Conservation (phyloP, 2,113 vertebrate genomes). For the Gambusia affinis region DNA sequence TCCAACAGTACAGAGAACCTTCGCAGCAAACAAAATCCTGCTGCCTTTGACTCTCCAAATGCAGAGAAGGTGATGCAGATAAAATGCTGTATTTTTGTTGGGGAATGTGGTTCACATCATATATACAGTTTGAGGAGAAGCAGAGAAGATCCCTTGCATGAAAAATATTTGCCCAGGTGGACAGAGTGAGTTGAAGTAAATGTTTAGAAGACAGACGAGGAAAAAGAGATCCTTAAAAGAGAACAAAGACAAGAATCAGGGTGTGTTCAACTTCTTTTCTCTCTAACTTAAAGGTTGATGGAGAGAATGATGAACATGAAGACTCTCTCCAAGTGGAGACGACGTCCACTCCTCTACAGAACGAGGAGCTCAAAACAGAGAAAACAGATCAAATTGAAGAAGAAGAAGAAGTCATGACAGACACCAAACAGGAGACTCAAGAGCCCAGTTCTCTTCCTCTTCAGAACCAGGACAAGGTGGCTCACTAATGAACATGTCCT, state of each 20-base stretch:
- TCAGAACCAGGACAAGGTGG: no score
- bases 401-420: neutral
- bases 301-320: no score
- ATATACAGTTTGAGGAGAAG: neutral
- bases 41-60: neutral
- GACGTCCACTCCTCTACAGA: neutral
- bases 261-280: neutral
- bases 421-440: no score
- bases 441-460: no score
- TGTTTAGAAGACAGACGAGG: slow-evolving; percentile 2
- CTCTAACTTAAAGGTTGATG: no score
- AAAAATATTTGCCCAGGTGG: neutral
- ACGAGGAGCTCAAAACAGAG: neutral
- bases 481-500: no score
- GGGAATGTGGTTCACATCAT: no score
- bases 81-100: neutral
- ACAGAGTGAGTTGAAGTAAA: slow-evolving; percentile 1
- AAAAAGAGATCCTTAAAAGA: neutral
- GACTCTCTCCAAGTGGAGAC: no score
- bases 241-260: slow-evolving; percentile 5
- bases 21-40: neutral
- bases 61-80: slow-evolving; percentile 50
- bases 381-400: neutral
- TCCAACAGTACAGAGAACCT: slow-evolving; percentile 29
- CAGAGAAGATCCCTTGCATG: neutral